A percentile compares a stretch with the other conserved stretches of the same genome.
phyloP scores from a whole-genome alignment of 2,113 vertebrate genomes.

The Sorex araneus region DNA sequence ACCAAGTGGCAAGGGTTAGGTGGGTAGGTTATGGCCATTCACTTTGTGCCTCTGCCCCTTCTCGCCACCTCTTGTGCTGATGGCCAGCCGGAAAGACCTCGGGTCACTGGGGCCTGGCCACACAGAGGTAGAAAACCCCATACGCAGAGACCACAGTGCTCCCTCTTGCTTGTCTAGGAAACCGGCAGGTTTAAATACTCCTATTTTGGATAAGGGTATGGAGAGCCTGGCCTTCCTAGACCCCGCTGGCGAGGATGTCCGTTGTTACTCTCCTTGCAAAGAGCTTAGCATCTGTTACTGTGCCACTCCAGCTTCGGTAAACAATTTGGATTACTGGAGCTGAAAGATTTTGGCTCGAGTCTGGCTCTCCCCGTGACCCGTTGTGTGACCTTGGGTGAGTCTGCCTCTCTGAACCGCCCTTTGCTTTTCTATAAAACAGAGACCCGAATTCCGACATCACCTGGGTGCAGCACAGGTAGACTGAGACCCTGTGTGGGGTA shows the following conservation, averaged over 20 bases:
- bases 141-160: background rate
- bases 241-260: background rate
- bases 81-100: background rate
- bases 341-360: slow-evolving; percentile 1
- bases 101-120: background rate
- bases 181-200: background rate
- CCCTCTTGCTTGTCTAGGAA: background rate
- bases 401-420: background rate
- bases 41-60: slow-evolving; percentile 21
- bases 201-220: background rate
- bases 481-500: background rate
- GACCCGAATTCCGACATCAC: background rate
- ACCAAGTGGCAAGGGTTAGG: background rate
- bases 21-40: background rate
- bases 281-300: background rate
- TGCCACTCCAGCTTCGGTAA: slow-evolving; percentile 14
- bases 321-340: background rate
- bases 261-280: background rate
- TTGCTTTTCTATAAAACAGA: background rate
- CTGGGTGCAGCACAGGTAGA: background rate
- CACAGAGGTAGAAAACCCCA: background rate
- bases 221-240: background rate
- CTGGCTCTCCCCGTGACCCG: background rate
- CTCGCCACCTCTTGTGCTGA: background rate
- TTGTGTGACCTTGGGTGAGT: background rate